Conservation (phyloP, 2,888 invertebrate species). For the Endomychus coccineus region DNA sequence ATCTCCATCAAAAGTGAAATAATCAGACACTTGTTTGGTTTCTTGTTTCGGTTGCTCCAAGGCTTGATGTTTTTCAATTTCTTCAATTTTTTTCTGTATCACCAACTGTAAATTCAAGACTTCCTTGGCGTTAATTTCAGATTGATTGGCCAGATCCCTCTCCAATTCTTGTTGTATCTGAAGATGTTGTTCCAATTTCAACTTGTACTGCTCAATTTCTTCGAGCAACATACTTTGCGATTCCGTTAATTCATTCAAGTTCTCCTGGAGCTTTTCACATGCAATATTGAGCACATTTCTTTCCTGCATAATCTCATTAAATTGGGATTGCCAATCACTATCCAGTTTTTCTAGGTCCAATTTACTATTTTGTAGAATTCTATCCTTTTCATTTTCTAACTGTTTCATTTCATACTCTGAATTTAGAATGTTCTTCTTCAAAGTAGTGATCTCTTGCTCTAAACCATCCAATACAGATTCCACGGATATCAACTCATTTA, state of each 20-base stretch:
- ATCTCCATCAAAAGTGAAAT: conserved; percentile 6
- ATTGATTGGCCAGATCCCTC: conserved; percentile 4
- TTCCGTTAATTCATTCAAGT: conserved; percentile 31
- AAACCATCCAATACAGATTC: conserved; percentile 31
- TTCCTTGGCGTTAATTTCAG: conserved; percentile 3
- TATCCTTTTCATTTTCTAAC: conserved; percentile 41
- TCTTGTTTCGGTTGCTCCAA: conserved; percentile 5
- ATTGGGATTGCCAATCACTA: conserved; percentile 44
- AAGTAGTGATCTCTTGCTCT: conserved; percentile 45
- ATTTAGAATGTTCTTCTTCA: conserved; percentile 46
- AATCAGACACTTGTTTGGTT: conserved; percentile 6
- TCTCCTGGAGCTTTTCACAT: conserved; percentile 43
- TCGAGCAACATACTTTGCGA: conserved; percentile 22
- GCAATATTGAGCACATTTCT: conserved; percentile 36
- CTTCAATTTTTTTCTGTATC: conserved; percentile 15
- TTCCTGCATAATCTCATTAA: conserved; percentile 35
- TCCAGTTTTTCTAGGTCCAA: conserved; percentile 47
- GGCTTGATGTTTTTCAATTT: conserved; percentile 7
- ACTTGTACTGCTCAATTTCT: conserved; percentile 24
- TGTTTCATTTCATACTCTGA: conserved; percentile 47
- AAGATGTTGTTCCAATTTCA: conserved; percentile 18
- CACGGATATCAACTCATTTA: conserved; percentile 25
- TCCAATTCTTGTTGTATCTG: conserved; percentile 9
- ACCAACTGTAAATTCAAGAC: conserved; percentile 6
- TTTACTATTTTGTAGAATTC: conserved; percentile 39